Evolutionary conservation across 2,113 vertebrate genomes (phyloP).

Genomic region (Loxodonta africana): DNA sequence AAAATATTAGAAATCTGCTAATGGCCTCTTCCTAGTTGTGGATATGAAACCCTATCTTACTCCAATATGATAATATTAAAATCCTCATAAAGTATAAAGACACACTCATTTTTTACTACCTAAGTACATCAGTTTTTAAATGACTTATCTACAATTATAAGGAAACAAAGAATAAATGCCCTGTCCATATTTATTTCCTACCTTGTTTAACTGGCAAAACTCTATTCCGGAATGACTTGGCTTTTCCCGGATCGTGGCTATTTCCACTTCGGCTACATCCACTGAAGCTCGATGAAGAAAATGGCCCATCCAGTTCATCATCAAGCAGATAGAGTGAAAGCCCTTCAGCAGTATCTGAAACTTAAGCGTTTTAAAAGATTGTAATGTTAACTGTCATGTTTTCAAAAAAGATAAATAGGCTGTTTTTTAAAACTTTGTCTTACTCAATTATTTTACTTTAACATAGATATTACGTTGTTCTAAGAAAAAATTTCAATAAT

Average conservation of each 20-base stretch:
- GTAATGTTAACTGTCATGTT: constrained; percentile 49
- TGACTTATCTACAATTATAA: not conserved
- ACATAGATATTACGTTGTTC: not conserved
- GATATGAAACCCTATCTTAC: constrained; percentile 17
- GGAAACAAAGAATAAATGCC: constrained; percentile 32
- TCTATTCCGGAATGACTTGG: constrained; percentile 90
- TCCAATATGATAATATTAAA: constrained; percentile 45
- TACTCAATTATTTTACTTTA: not conserved
- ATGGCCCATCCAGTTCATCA: constrained; percentile 91
- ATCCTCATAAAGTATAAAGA: constrained; percentile 41
- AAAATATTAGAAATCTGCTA: constrained; percentile 36
- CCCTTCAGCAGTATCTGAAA: constrained; percentile 92
- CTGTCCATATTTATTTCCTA: constrained; percentile 74
- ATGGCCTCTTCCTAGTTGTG: not conserved
- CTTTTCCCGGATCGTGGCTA: constrained; percentile 84
- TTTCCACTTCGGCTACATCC: constrained; percentile 87
- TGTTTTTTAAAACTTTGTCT: constrained; percentile 60
- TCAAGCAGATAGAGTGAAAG: constrained; percentile 88
- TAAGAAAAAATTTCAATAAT: constrained; percentile 35
- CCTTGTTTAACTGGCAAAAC: constrained; percentile 90
- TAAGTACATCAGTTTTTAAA: constrained; percentile 57
- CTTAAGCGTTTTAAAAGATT: constrained; percentile 79
- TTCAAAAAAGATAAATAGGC: constrained; percentile 38
- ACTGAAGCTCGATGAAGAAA: constrained; percentile 91
- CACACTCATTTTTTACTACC: constrained; percentile 51